Conservation (phyloP, 2,113 vertebrate species). For the Circaetus cinerascens region DNA sequence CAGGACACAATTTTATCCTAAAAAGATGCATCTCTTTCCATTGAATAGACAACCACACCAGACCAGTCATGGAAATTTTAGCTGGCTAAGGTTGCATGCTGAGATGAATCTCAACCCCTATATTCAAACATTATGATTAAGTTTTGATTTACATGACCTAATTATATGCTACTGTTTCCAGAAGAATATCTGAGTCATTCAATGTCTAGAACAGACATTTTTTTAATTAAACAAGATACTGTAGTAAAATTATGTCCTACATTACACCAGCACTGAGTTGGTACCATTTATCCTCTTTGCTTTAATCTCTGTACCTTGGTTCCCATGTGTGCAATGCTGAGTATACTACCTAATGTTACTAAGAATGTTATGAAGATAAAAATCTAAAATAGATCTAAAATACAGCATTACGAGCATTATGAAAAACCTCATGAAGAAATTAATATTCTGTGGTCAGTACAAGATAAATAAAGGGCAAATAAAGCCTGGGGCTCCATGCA, state of each 20-base stretch:
- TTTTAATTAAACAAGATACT: background rate
- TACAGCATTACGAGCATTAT: background rate
- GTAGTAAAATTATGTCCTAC: background rate
- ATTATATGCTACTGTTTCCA: constrained; percentile 25
- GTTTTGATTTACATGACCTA: constrained; percentile 24
- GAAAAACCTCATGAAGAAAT: background rate
- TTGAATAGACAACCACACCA: background rate
- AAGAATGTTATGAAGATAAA: constrained; percentile 33
- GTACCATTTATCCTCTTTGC: background rate
- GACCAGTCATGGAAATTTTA: background rate
- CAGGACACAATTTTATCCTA: background rate
- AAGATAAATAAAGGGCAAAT: constrained; percentile 42
- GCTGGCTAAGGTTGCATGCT: background rate
- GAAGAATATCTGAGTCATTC: constrained; percentile 13
- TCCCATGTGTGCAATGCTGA: background rate
- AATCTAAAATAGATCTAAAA: constrained; percentile 14
- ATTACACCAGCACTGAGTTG: background rate
- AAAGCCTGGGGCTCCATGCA: constrained; percentile 2
- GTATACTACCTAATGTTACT: background rate
- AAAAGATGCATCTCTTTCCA: background rate
- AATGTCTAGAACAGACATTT: background rate
- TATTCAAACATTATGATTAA: background rate
- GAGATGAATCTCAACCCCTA: background rate
- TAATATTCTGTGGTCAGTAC: constrained; percentile 34
- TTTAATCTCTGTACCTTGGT: background rate